A percentile compares a stretch with the other conserved stretches of the same genome.
These are phyloP conservation scores for Sciurus niger DNA, from an alignment of 2,113 vertebrate species.

Conservation along the genomic window DNA sequence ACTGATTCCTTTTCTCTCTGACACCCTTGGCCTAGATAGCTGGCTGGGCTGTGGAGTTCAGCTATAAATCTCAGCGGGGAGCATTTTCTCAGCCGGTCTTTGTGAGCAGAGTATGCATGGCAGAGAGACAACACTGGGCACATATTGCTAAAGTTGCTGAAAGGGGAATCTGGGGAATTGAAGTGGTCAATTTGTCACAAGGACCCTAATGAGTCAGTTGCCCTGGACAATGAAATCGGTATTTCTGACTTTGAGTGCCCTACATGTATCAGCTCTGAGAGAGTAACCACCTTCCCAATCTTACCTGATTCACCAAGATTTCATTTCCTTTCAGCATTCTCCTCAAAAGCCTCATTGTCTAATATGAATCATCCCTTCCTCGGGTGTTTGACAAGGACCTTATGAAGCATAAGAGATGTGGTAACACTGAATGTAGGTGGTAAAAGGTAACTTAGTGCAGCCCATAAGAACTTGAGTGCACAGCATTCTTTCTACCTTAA, in stretches of 20 bases:
- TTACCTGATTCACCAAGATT: conserved; percentile 22
- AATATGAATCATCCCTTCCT: background rate
- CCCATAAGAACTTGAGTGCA: background rate
- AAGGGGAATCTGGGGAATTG: conserved; percentile 4
- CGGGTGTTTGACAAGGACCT: background rate
- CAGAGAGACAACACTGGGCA: background rate
- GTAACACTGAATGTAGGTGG: background rate
- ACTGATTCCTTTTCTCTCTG: background rate
- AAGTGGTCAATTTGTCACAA: background rate
- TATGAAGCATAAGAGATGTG: background rate
- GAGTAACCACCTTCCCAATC: background rate
- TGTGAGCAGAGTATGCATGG: background rate
- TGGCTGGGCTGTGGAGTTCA: background rate
- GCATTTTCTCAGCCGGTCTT: background rate
- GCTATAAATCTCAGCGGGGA: background rate
- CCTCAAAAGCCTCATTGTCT: background rate
- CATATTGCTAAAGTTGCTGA: background rate
- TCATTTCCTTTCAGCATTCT: conserved; percentile 22
- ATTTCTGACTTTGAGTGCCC: conserved; percentile 21
- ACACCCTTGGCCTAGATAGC: background rate
- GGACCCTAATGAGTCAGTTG: background rate
- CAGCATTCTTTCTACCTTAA: background rate
- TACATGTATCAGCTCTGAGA: background rate
- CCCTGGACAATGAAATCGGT: conserved; percentile 50
- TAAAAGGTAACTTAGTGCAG: background rate